Conservation (phyloP, 2,797 vertebrate genomes). For the Sphenodon punctatus region DNA sequence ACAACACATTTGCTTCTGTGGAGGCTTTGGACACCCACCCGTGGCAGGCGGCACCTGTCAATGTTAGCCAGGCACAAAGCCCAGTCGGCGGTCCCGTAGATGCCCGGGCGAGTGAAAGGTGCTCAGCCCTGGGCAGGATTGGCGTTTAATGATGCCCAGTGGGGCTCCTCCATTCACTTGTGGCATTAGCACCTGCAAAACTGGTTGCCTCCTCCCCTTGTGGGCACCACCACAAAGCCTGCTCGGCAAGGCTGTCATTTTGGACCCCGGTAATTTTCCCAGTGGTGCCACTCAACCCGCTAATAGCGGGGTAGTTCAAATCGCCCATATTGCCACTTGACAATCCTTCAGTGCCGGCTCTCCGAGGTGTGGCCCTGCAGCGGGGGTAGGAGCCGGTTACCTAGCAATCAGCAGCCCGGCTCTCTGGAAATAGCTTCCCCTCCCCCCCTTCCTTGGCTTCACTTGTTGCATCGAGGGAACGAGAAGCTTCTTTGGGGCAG, state of each 20-base stretch:
- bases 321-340: neutral
- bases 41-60: too few relatives aligned
- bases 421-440: neutral
- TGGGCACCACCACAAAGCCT: neutral
- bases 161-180: neutral
- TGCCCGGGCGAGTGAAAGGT: neutral
- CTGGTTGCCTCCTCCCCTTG: neutral
- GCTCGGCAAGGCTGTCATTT: too few relatives aligned
- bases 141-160: neutral
- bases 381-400: neutral
- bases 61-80: too few relatives aligned
- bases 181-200: neutral
- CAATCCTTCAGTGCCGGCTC: neutral
- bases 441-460: neutral
- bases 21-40: too few relatives aligned
- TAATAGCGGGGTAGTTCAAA: neutral
- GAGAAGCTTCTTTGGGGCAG: rapidly evolving
- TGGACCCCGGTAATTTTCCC: neutral
- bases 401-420: neutral
- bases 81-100: too few relatives aligned
- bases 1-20: too few relatives aligned
- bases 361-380: rapidly evolving
- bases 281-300: neutral
- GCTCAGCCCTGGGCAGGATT: too few relatives aligned
- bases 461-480: neutral